phyloP scores from a whole-genome alignment of 2,113 vertebrate species.

The Bucco capensis region DNA sequence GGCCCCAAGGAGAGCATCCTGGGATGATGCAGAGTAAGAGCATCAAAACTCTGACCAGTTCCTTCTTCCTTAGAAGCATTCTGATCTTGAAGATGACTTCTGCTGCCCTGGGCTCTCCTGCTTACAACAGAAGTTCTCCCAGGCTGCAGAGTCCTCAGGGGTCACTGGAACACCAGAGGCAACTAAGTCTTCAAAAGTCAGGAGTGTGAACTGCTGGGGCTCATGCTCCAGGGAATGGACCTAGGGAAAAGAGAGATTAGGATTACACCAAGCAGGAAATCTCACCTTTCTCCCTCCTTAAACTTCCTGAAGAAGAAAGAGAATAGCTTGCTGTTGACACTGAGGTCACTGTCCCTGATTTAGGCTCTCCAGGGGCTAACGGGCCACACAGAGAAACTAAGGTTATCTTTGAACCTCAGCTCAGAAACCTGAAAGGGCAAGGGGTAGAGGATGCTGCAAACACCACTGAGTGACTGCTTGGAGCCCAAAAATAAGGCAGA shows the following conservation, averaged over 20 bases:
- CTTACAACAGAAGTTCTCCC: conserved; percentile 88
- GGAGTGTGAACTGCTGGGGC: conserved; percentile 74
- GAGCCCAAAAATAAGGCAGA: neutral
- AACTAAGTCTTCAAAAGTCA: conserved; percentile 88
- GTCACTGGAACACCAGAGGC: conserved; percentile 80
- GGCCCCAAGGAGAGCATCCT: no score
- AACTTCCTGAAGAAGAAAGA: neutral
- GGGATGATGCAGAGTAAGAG: neutral
- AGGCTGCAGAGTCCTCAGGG: conserved; percentile 85
- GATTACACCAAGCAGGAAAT: neutral
- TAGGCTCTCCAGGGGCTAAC: neutral
- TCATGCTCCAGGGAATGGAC: conserved; percentile 41
- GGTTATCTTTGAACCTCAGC: neutral
- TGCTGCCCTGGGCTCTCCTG: conserved; percentile 79
- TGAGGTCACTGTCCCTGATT: neutral
- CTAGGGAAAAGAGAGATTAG: conserved; percentile 7
- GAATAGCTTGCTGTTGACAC: neutral
- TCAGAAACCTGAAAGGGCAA: neutral
- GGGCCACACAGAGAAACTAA: neutral
- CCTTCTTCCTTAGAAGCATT: neutral
- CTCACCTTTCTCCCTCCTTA: neutral
- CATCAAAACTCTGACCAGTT: neutral
- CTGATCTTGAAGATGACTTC: conserved; percentile 60
- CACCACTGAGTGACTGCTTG: neutral
- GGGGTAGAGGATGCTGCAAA: neutral